Percentiles rank a stretch among this genome's conserved stretches.
phyloP scores from a whole-genome alignment of 2,113 vertebrate species.

The Peromyscus polionotus region DNA sequence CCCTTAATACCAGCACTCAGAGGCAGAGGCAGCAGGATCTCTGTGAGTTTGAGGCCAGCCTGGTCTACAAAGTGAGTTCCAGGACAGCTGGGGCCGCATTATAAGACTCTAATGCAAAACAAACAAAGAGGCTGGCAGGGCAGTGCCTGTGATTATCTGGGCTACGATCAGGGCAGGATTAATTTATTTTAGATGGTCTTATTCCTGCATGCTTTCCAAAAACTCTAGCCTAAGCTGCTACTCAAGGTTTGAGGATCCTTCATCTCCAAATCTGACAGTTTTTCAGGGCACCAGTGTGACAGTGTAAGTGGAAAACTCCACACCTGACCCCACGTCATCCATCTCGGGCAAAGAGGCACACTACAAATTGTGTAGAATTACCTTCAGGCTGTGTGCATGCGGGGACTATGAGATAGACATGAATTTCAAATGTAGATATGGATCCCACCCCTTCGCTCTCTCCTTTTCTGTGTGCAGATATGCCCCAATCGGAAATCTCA shows the following conservation, averaged over 20 bases:
- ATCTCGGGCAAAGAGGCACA: too few relatives aligned
- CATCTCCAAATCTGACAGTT: neutral
- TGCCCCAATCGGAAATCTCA: neutral
- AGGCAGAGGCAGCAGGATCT: neutral
- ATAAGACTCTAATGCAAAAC: neutral
- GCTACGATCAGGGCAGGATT: rapidly evolving
- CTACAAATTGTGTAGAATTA: neutral
- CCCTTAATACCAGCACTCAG: neutral
- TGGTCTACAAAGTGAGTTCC: neutral
- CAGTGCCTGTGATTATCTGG: neutral
- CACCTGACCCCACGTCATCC: neutral
- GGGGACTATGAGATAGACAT: neutral
- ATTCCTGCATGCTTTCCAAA: neutral
- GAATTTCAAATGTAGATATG: neutral
- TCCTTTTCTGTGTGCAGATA: neutral
- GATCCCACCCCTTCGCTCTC: neutral
- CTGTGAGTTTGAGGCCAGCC: neutral
- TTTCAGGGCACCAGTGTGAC: neutral
- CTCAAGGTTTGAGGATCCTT: neutral
- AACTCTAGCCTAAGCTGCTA: neutral
- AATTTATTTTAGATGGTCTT: neutral
- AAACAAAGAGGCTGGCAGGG: neutral
- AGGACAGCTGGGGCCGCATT: neutral
- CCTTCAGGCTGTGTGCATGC: neutral
- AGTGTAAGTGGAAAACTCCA: too few relatives aligned